Evolutionary conservation across 2,888 invertebrate genomes (phyloP), one percentile per base, ranked within the genome.

Genomic region (Camponotus fellah): DNA sequence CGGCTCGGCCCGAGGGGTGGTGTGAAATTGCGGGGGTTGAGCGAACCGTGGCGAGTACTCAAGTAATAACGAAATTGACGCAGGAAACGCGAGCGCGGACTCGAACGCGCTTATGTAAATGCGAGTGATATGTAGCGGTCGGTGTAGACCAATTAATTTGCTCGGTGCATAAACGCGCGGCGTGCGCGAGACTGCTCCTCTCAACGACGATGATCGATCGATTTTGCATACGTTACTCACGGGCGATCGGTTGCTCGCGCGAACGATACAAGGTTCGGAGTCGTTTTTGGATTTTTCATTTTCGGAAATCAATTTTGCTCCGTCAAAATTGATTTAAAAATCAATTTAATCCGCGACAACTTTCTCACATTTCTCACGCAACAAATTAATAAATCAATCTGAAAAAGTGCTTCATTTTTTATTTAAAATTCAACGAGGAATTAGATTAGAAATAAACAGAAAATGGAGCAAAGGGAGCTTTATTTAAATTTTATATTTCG

Each of bases 141-240:
- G 83, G 72, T 80, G 68, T 86, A 82, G 83, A 86, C 86, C 90
- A 90, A 89, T 89, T 90, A 89, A 89, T 89, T 89, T 89, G 84
- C 64, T 83, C 86, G 82, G 65, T 84, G 84, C 82, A 88, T 79
- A 86, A 89, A 86, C 89, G 84, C 89, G 77, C 74, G 43, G 65
- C 58, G 37, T 83, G 82, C 82, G 83, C 76, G 88, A 84, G 88
- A 89, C 88, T 88, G 83, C 84, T 85, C 74, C 82, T 89, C 89
- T 86, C 86, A 62, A 56, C 79, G 83, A 60, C 60, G 79, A 82
- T 83, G 85, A 90, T 86, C 86, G 82, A 90, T 86, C 88, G 82
- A 89, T 75, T 53, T 87, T 83, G 69, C 32, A 65, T 46, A 34
- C 62, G 79, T 77, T 65, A 79, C 43, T 56, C 43, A 58, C 65